Base-by-base conservation (phyloP, 2,113 vertebrate genomes). In the Andinoacara biseriatus region DNA sequence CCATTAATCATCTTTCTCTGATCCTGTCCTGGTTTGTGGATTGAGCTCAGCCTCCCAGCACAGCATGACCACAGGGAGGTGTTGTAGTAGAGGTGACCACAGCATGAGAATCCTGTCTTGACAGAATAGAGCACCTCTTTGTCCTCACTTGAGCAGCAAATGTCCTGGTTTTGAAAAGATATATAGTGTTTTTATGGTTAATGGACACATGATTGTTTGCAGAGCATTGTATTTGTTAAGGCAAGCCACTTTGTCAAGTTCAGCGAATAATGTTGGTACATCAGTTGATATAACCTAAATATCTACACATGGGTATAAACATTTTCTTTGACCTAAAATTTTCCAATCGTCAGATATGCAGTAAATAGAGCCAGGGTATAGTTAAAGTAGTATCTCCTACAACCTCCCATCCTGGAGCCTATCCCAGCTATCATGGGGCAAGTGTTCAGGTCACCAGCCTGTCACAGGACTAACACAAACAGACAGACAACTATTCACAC, bases 41-140 rank as follows among this genome's bases (percentile, higher is more conserved):
- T 43, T 43, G 40, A 65, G 24, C 13, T 65, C 14, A 65, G 61
- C 35, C 35, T 65, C 35, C 61, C 61, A 24, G 61, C 35, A 4
- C 61, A 43, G 61, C 61, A 65, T 2, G 13, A 43, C 61, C 35
- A 65, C 35, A 43, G 35, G n/a, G 61, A 5, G 35, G n/a, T 65
- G 61, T 43, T 65, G 61, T 43, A 17, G 22, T 65, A 65, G 61
- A 65, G 40, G 63, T 65, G n/a, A 43, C 62, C 62, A 65, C 62
- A 65, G 62, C 62, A 65, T 43, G 35, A 14, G 40, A 65, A 65
- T 15, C 62, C 62, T 5, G 38, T 24, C n/a, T 65, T 43, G 1
- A 15, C 13, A 65, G 62, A 24, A 35, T 65, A 65, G 24, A 43
- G 35, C 62, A 65, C n/a, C 62, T 65, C 38, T 65, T 43, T 24